A percentile compares a stretch with the other conserved stretches of the same genome.
Conservation (phyloP, 2,113 vertebrate species). For the Spilogale gracilis region DNA sequence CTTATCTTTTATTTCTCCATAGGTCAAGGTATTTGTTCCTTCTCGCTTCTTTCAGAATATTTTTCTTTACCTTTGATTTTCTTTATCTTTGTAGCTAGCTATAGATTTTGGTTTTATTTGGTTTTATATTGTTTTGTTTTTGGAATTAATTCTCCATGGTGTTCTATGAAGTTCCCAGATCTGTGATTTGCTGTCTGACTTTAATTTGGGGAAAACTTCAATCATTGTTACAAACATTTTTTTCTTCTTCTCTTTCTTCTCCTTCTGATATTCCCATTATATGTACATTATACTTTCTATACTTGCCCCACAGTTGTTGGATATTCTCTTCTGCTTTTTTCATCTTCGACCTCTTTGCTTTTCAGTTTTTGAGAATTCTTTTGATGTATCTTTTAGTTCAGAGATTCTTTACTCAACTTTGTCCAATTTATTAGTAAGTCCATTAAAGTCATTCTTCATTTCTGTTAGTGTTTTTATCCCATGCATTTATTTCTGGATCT, state of each 20-base stretch:
- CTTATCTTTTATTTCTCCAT: neutral
- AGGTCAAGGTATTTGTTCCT: neutral
- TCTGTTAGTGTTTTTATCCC: neutral
- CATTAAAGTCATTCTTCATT: neutral
- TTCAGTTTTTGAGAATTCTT: neutral
- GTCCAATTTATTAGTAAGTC: neutral
- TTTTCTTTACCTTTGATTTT: neutral
- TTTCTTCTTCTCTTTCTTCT: neutral
- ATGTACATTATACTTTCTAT: neutral
- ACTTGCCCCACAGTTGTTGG: neutral
- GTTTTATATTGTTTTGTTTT: neutral
- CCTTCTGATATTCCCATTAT: neutral
- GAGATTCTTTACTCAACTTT: neutral
- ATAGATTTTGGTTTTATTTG: neutral
- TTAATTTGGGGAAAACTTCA: neutral
- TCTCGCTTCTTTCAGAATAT: neutral
- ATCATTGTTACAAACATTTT: neutral
- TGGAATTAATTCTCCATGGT: neutral
- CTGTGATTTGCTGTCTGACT: neutral
- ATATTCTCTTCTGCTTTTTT: neutral
- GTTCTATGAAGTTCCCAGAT: neutral
- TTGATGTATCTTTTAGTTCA: neutral
- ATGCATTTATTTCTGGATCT: neutral
- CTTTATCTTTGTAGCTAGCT: neutral
- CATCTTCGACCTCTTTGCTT: neutral